Base-by-base conservation (phyloP, 1,140 invertebrate genomes). In the Proales similis region DNA sequence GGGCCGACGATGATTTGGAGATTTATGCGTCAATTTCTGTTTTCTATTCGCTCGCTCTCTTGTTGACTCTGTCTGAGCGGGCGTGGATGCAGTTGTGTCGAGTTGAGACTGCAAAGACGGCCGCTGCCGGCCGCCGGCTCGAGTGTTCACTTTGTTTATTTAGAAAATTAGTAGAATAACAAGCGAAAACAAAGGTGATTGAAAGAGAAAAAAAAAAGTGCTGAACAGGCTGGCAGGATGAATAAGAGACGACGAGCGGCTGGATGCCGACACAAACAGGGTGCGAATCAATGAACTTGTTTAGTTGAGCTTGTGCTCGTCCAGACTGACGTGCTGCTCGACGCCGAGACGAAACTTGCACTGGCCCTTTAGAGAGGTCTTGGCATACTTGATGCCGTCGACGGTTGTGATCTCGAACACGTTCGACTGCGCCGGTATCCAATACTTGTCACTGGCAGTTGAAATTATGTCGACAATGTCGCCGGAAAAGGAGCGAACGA, bases 381-480 rank as follows among this genome's bases (percentile, higher is more conserved):
- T 33, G 20, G 39, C 32, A n/a, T 12, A 36, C 42, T 36, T 36
- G n/a, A 24, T 63, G 19, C 42, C 42, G 14, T 46, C 36, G 26
- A 46, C 14, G 0, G 45, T 45, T 7, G 33, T 11, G 9, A 45
- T 61, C 47, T 61, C 42, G 17, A 61, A 61, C 32, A 43, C 27
- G 14, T 29, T 17, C 9, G 49, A 57, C 39, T 26, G 27, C 11
- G 49, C 22, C 30, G 49, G 22, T 36, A 57, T 7, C 49, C 49
- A 57, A 3, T 22, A 57, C 45, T 57, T 57, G 27, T 61, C 42
- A 11, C 11, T 61, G 19, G 57, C 57, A n/a, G 45, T 19, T 29
- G 20, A 12, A 20, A 61, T 46, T 14, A 61, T 61, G 6, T 43
- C 42, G n/a, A 46, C 38, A 61, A 61, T 61, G 47, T 61, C 57